A percentile compares a stretch with the other conserved stretches of the same genome.
Conservation (phyloP, 2,797 vertebrate genomes). For the Tiaroga cobitis region DNA sequence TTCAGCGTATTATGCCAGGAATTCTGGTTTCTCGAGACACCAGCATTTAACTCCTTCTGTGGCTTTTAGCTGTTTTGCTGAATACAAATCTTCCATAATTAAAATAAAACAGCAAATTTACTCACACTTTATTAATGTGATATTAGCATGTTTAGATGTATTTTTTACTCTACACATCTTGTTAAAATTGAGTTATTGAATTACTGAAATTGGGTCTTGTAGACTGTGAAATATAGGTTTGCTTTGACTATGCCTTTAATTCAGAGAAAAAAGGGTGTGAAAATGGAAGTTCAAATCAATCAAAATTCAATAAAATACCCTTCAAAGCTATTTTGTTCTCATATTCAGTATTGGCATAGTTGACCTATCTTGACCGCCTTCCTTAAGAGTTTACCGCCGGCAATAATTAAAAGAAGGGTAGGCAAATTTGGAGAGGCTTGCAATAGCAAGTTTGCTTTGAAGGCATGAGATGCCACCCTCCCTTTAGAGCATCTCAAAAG, state of each 20-base stretch:
- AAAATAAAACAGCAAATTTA: neutral
- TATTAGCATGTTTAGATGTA: neutral
- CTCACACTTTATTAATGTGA: neutral
- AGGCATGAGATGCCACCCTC: too few species aligned
- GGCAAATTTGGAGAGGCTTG: too few species aligned
- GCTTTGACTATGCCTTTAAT: neutral
- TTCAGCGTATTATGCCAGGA: neutral
- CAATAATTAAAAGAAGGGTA: neutral
- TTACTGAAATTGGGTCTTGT: neutral
- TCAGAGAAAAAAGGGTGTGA: neutral
- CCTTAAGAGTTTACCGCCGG: neutral
- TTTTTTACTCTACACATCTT: neutral
- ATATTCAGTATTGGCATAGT: neutral
- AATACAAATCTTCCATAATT: neutral
- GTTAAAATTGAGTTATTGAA: neutral
- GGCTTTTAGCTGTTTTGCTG: neutral
- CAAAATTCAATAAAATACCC: neutral
- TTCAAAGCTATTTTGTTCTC: constrained; percentile 3
- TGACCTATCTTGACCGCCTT: neutral
- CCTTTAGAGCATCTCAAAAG: too few species aligned
- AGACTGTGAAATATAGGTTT: neutral
- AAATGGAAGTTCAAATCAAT: neutral
- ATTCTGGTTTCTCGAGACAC: neutral
- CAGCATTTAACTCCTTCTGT: neutral
- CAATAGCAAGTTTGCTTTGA: too few species aligned